phyloP scores from a whole-genome alignment of 2,113 vertebrate genomes.

The Panthera leo region DNA sequence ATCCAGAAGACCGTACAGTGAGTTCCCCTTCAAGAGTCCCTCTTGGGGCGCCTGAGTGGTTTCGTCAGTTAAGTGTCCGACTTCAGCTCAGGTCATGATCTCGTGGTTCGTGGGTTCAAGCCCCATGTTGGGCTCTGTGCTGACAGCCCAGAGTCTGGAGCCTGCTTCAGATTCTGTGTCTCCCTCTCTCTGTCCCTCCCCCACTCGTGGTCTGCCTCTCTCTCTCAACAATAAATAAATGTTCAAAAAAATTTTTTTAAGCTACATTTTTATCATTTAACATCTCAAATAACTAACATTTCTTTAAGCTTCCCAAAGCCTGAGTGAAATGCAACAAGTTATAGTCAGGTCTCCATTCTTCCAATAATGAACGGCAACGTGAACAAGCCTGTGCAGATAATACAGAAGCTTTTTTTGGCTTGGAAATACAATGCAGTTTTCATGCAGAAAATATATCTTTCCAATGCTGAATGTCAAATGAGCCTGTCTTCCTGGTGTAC shows the following conservation, averaged over 20 bases:
- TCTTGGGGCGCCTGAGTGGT: not conserved
- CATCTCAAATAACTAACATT: not conserved
- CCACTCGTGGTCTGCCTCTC: too few species aligned
- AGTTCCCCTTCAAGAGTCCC: not conserved
- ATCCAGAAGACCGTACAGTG: not conserved
- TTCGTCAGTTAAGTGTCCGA: too few species aligned
- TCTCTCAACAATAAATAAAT: too few species aligned
- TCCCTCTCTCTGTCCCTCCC: too few species aligned
- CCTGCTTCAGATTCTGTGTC: too few species aligned
- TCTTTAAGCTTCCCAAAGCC: not conserved
- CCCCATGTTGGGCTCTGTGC: too few species aligned
- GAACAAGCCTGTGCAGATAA: not conserved
- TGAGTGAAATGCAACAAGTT: not conserved
- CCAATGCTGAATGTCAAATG: not conserved
- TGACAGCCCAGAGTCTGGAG: too few species aligned
- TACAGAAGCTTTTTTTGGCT: not conserved
- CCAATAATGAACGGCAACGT: not conserved
- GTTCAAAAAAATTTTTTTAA: too few species aligned
- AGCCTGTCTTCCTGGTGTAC: not conserved
- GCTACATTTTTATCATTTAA: not conserved
- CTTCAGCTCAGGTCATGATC: too few species aligned
- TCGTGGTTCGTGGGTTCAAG: too few species aligned
- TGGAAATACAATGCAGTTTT: not conserved
- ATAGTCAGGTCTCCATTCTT: not conserved
- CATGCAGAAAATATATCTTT: not conserved